Evolutionary conservation across 2,888 invertebrate species (phyloP).

Genomic region (Cheilosia vulpina): DNA sequence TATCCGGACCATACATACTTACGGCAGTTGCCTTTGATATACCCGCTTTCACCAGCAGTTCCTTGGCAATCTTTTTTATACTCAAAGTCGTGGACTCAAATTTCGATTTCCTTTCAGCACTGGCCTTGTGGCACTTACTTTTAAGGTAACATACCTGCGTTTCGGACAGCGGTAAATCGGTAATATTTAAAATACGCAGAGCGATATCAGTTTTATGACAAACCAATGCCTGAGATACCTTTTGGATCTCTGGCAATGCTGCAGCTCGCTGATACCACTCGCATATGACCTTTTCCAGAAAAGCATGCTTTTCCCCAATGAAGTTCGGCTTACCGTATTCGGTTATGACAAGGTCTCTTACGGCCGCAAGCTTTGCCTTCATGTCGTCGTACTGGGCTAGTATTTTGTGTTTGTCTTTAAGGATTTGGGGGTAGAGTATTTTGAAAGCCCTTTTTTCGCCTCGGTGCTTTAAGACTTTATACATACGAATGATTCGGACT

Average conservation of each 20-base stretch:
- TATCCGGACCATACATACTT: too few species aligned
- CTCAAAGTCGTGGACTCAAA: too few species aligned
- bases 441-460: neutral
- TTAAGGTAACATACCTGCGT: too few species aligned
- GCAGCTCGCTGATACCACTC: neutral
- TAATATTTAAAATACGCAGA: too few species aligned
- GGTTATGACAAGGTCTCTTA: neutral
- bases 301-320: neutral
- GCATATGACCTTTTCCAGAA: neutral
- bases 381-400: neutral
- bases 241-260: neutral
- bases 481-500: neutral
- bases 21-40: too few species aligned
- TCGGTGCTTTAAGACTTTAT: neutral
- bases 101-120: too few species aligned
- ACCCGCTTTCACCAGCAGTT: too few species aligned
- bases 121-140: too few species aligned
- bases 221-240: too few species aligned
- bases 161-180: too few species aligned
- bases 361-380: neutral
- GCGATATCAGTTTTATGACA: too few species aligned
- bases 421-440: neutral
- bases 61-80: too few species aligned
- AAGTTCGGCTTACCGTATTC: neutral
- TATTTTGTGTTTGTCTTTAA: neutral